Conservation (phyloP, 2,113 vertebrate genomes). For the Budorcas taxicolor region DNA sequence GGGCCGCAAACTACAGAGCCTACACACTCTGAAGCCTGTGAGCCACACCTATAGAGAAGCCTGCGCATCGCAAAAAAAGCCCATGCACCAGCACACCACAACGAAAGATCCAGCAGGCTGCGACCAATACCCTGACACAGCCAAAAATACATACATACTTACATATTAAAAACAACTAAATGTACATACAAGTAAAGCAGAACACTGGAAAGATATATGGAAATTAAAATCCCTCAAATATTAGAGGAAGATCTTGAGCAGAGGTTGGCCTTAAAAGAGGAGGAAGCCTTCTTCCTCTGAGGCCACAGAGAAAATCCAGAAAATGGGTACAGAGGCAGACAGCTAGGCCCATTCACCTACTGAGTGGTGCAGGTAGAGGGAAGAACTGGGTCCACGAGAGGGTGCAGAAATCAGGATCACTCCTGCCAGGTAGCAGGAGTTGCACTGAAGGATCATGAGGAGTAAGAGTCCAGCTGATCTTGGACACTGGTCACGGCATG, state of each 20-base stretch:
- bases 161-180: background rate
- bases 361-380: background rate
- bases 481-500: background rate
- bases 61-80: background rate
- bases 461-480: background rate
- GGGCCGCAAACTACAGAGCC: background rate
- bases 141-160: background rate
- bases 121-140: background rate
- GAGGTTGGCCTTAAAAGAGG: background rate
- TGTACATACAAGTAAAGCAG: background rate
- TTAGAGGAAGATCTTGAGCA: background rate
- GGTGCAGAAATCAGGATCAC: background rate
- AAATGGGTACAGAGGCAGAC: background rate
- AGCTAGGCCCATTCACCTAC: background rate
- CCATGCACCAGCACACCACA: background rate
- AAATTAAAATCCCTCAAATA: background rate
- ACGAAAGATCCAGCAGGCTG: background rate
- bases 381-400: background rate
- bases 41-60: background rate
- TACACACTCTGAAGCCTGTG: background rate
- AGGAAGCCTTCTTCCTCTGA: background rate
- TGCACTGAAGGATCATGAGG: background rate
- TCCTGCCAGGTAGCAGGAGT: background rate
- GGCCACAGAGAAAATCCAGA: background rate
- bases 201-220: background rate